phyloP scores from a whole-genome alignment of 2,797 vertebrate species.

The Merluccius polli region DNA sequence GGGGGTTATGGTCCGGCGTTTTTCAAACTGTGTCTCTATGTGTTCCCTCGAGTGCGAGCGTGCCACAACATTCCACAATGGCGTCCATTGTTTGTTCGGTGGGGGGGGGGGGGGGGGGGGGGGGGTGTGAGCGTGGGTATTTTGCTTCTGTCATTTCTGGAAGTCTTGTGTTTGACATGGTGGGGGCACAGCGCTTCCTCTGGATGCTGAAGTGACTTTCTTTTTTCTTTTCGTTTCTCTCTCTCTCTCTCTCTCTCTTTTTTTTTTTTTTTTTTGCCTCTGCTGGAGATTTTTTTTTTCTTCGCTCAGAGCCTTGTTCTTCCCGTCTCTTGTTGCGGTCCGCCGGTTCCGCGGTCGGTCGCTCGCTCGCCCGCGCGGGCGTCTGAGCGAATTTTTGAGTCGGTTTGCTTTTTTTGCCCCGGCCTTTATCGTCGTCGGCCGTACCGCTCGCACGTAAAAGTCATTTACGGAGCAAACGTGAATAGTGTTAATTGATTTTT shows the following conservation, averaged over 20 bases:
- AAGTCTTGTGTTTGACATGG: slow-evolving; percentile 82
- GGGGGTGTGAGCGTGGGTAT: slow-evolving; percentile 71
- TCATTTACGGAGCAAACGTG: neutral
- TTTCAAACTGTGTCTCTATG: slow-evolving; percentile 83
- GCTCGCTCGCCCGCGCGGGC: too few species aligned
- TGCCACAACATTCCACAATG: slow-evolving; percentile 81
- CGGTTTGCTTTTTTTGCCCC: too few species aligned
- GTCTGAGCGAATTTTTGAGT: neutral
- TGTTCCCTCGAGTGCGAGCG: slow-evolving; percentile 68
- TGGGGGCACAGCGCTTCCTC: slow-evolving; percentile 68
- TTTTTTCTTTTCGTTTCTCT: too few species aligned
- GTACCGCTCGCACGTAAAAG: neutral
- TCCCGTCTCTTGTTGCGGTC: too few species aligned
- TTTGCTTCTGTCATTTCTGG: slow-evolving; percentile 89
- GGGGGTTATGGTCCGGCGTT: slow-evolving; percentile 55
- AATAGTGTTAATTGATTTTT: neutral
- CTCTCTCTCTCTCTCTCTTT: slow-evolving; percentile 48
- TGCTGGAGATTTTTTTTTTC: neutral
- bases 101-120: slow-evolving; percentile 52
- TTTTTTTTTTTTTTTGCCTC: slow-evolving; percentile 38
- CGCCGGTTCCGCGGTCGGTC: too few species aligned
- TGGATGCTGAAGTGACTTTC: slow-evolving; percentile 44
- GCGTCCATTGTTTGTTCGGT: slow-evolving; percentile 81
- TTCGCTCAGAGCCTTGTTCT: too few species aligned
- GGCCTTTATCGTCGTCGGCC: neutral